Conservation (phyloP, 1,140 invertebrate genomes). For the Calycopis cecrops region DNA sequence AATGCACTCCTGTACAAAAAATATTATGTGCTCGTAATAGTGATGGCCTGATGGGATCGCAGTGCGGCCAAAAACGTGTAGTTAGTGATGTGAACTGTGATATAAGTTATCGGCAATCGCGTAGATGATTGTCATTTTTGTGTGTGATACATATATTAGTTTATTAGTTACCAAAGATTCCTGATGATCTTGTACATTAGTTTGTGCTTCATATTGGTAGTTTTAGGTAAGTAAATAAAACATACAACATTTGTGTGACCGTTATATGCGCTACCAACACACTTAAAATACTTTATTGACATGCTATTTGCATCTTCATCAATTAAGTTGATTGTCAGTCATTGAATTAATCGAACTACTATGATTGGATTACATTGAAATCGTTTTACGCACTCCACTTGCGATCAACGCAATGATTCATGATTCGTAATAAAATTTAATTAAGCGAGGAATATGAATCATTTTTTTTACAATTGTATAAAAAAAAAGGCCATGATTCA, state of each 20-base stretch:
- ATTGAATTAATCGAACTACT: conserved; percentile 3
- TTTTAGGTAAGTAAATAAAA: conserved; percentile 59
- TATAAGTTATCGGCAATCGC: conserved; percentile 61
- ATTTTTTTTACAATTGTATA: too few species aligned
- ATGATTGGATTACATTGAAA: not conserved
- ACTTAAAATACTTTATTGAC: not conserved
- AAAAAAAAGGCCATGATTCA: too few species aligned
- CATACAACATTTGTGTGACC: not conserved
- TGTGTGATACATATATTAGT: conserved; percentile 65
- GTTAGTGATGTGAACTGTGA: conserved; percentile 69
- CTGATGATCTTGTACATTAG: conserved; percentile 74
- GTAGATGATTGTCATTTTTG: conserved; percentile 64
- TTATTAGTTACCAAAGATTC: conserved; percentile 73
- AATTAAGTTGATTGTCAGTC: conserved; percentile 3
- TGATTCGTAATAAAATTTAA: too few species aligned
- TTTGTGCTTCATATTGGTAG: conserved; percentile 73
- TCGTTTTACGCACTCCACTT: too few species aligned
- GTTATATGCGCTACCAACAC: not conserved
- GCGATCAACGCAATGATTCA: too few species aligned
- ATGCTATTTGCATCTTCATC: conserved; percentile 3
- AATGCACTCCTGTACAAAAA: conserved; percentile 59
- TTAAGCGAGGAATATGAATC: too few species aligned
- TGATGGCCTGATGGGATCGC: conserved; percentile 70
- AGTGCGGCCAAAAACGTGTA: conserved; percentile 59
- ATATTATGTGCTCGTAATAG: conserved; percentile 57